Evolutionary conservation across 2,113 vertebrate genomes (phyloP).

Genomic region (Pithys albifrons): DNA sequence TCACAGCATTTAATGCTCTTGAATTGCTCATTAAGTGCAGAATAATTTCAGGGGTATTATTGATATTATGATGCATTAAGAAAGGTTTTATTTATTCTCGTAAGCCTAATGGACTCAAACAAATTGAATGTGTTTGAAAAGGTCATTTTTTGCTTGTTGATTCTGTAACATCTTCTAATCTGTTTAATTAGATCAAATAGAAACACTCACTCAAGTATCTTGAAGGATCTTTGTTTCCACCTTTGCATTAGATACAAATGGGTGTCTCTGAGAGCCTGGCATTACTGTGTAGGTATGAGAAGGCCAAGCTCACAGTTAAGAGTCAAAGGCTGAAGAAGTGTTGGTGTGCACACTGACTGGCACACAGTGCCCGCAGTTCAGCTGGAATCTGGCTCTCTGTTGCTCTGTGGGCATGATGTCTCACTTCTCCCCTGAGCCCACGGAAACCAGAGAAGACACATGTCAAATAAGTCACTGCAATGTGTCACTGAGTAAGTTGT

Average conservation of each 20-base stretch:
- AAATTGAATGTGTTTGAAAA: constrained; percentile 67
- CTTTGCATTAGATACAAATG: not conserved
- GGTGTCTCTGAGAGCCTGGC: not conserved
- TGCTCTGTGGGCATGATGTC: not conserved
- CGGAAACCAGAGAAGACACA: not conserved
- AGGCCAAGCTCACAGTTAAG: not conserved
- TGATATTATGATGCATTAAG: constrained; percentile 65
- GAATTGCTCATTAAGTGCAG: constrained; percentile 69
- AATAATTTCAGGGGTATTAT: constrained; percentile 65
- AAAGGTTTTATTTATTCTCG: constrained; percentile 72
- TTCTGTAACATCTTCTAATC: constrained; percentile 20
- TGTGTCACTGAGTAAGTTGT: not conserved
- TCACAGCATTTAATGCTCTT: constrained; percentile 66
- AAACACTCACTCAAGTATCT: not conserved
- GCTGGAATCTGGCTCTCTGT: not conserved
- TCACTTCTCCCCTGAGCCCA: not conserved
- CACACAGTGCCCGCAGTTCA: not conserved
- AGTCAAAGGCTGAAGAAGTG: not conserved
- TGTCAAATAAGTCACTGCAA: not conserved
- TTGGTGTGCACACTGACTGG: not conserved
- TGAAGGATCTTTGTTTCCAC: not conserved
- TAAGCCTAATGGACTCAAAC: constrained; percentile 53
- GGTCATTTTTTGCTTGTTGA: constrained; percentile 42
- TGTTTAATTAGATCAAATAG: constrained; percentile 17
- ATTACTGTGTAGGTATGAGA: not conserved